Evolutionary conservation across 1,140 invertebrate species (phyloP).

Genomic region (Cheumatopsyche charites): DNA sequence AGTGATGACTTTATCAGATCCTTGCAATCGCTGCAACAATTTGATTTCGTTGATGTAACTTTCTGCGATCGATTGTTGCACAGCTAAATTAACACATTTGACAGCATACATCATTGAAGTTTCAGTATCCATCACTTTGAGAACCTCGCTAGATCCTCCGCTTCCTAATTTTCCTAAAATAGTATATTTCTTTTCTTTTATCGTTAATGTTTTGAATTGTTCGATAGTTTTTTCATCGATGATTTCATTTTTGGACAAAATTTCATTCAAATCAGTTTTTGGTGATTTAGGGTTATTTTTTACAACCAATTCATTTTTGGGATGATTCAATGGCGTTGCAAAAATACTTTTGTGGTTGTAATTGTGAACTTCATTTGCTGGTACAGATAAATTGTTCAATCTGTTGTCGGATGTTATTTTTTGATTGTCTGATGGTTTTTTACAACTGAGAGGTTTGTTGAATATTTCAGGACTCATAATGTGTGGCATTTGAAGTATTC

Average conservation of each 20-base stretch:
- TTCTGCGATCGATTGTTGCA: constrained; percentile 72
- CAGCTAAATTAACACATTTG: constrained; percentile 70
- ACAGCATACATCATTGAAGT: constrained; percentile 58
- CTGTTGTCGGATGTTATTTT: neutral
- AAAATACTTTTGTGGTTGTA: constrained; percentile 13
- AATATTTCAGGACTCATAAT: constrained; percentile 11
- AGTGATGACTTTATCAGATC: constrained; percentile 80
- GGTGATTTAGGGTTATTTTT: neutral
- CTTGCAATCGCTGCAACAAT: constrained; percentile 83
- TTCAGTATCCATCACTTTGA: constrained; percentile 58
- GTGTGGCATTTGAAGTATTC: neutral
- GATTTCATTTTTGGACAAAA: constrained; percentile 53
- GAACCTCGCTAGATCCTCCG: constrained; percentile 61
- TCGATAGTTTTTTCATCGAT: constrained; percentile 35
- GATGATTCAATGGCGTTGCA: no score
- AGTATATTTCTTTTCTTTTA: constrained; percentile 60
- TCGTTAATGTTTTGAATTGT: constrained; percentile 56
- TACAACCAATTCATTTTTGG: constrained; percentile 12
- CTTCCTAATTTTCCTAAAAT: constrained; percentile 58
- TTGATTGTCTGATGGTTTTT: neutral
- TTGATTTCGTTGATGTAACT: constrained; percentile 92
- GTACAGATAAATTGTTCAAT: neutral
- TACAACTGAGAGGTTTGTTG: neutral
- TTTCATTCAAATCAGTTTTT: constrained; percentile 53
- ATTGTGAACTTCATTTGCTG: constrained; percentile 9